These are phyloP conservation scores for Luidia sarsii DNA, from an alignment of 53 echinoderm and acorn worm genomes.

Conservation along the genomic window DNA sequence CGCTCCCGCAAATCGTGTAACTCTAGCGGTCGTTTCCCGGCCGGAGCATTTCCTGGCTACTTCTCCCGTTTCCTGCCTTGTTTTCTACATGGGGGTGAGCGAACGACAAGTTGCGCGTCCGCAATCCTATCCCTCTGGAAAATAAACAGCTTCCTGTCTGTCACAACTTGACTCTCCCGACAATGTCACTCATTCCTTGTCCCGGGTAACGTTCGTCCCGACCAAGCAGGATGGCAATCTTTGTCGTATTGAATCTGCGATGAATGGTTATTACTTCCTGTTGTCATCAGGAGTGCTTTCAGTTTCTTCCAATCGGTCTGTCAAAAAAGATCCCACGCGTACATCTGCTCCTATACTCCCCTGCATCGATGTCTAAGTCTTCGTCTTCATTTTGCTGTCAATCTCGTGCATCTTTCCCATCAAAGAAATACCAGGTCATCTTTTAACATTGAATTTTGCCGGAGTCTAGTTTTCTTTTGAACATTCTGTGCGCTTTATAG, in stretches of 20 bases:
- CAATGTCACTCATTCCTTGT: slow-evolving; percentile 51
- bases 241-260: neutral
- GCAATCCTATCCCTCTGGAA: slow-evolving; percentile 45
- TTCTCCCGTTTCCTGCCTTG: slow-evolving; percentile 40
- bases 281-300: neutral
- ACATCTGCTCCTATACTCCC: no score
- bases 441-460: no score
- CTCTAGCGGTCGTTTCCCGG: slow-evolving; percentile 32
- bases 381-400: no score
- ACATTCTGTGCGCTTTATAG: no score
- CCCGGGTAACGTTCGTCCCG: no score
- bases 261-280: neutral
- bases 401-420: no score
- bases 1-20: slow-evolving; percentile 18
- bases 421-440: no score
- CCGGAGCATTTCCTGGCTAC: neutral
- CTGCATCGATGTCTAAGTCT: no score
- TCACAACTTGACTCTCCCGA: slow-evolving; percentile 10
- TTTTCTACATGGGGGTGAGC: no score
- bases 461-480: no score
- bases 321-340: no score
- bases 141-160: slow-evolving; percentile 57
- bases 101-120: neutral
- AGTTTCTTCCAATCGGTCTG: neutral
- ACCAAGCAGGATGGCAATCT: neutral